Conservation (phyloP, 2,113 vertebrate genomes). For the Pithys albifrons region DNA sequence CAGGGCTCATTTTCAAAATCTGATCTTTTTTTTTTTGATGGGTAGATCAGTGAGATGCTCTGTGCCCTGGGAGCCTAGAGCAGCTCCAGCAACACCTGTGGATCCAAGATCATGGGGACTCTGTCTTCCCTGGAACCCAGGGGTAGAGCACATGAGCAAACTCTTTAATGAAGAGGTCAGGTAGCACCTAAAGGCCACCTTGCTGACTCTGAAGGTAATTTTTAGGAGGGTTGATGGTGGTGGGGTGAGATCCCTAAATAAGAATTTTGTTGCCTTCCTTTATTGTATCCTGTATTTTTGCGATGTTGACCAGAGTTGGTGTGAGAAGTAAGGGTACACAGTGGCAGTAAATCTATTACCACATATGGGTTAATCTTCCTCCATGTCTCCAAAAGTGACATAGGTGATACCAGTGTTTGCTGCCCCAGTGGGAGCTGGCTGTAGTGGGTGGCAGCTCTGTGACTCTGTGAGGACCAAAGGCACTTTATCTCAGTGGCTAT, state of each 20-base stretch:
- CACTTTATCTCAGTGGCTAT: not conserved
- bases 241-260: not conserved
- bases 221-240: not conserved
- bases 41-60: not conserved
- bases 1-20: not conserved
- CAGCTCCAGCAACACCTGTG: not conserved
- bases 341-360: not conserved
- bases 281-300: not conserved
- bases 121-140: not conserved
- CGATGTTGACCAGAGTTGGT: not conserved
- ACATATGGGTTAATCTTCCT: not conserved
- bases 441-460: accelerated
- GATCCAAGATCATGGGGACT: accelerated
- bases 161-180: not conserved
- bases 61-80: not conserved
- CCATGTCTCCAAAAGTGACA: not conserved
- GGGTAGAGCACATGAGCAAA: not conserved
- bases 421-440: not conserved
- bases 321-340: accelerated
- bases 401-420: accelerated
- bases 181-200: not conserved
- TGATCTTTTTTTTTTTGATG: not conserved
- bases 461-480: not conserved
- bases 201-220: not conserved
- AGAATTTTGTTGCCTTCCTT: not conserved